These are phyloP conservation scores for Lucifuga dentata DNA, from an alignment of 2,113 vertebrate genomes.

Conservation along the genomic window DNA sequence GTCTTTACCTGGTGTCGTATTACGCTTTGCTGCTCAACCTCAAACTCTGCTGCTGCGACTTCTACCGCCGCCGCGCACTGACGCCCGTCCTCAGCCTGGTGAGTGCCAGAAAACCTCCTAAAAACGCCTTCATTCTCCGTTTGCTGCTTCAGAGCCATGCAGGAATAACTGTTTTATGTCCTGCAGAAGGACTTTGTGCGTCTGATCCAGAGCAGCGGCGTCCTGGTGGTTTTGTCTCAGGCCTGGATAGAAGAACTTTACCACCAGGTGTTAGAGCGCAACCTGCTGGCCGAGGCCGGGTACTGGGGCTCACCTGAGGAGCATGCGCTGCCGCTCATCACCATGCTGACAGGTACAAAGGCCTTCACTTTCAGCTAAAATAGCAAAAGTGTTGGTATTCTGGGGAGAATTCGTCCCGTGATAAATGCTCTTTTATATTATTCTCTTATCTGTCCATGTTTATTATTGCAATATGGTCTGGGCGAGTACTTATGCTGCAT, in stretches of 20 bases:
- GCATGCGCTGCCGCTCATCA: constrained; percentile 89
- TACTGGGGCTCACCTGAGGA: constrained; percentile 91
- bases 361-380: too few species aligned
- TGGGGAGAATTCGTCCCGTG: too few species aligned
- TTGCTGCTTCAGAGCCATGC: too few species aligned
- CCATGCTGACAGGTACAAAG: constrained; percentile 90
- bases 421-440: too few species aligned
- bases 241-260: constrained; percentile 96
- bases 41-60: constrained; percentile 91
- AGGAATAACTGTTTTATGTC: rapidly evolving
- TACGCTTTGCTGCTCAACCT: constrained; percentile 95
- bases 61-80: constrained; percentile 88
- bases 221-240: constrained; percentile 94
- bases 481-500: too few species aligned
- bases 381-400: too few species aligned
- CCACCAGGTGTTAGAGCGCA: constrained; percentile 91
- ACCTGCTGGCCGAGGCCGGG: constrained; percentile 94
- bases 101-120: too few species aligned
- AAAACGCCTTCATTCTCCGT: too few species aligned
- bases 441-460: too few species aligned
- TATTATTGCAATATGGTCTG: too few species aligned
- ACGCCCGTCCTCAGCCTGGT: constrained; percentile 59
- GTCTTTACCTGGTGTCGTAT: constrained; percentile 91
- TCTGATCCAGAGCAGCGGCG: constrained; percentile 92
- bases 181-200: constrained; percentile 95